Evolutionary conservation across 2,888 invertebrate species (phyloP).

Genomic region (Macrosiphum euphorbiae): DNA sequence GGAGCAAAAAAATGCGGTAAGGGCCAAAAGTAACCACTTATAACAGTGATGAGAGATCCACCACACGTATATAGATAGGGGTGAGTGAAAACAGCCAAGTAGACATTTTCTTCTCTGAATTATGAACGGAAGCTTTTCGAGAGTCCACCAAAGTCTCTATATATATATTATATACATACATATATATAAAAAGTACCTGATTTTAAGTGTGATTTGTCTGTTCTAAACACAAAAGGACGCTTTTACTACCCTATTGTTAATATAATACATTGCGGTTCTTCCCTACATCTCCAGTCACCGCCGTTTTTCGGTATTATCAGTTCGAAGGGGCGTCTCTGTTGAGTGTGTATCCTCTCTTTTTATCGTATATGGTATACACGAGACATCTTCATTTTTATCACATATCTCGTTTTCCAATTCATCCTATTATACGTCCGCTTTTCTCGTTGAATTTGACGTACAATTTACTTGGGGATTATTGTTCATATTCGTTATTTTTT

Average conservation of each 20-base stretch:
- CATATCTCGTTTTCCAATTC: not conserved
- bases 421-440: not conserved
- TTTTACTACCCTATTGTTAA: constrained; percentile 62
- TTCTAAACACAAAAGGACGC: constrained; percentile 62
- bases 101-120: constrained; percentile 57
- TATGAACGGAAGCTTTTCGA: constrained; percentile 49
- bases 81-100: constrained; percentile 57
- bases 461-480: not conserved
- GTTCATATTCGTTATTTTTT: not conserved
- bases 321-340: not conserved
- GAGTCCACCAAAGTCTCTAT: constrained; percentile 17
- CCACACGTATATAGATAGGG: not conserved
- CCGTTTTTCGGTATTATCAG: constrained; percentile 58
- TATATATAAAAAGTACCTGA: constrained; percentile 50
- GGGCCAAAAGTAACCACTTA: constrained; percentile 50
- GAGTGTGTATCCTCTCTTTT: constrained; percentile 26
- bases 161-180: constrained; percentile 4
- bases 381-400: constrained; percentile 25
- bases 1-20: not conserved
- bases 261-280: constrained; percentile 61
- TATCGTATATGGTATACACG: not conserved
- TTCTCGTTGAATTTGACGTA: not conserved
- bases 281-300: constrained; percentile 17
- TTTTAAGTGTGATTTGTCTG: constrained; percentile 64
- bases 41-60: constrained; percentile 38